phyloP scores from a whole-genome alignment of 2,888 invertebrate species.

The Nyleta sp. region DNA sequence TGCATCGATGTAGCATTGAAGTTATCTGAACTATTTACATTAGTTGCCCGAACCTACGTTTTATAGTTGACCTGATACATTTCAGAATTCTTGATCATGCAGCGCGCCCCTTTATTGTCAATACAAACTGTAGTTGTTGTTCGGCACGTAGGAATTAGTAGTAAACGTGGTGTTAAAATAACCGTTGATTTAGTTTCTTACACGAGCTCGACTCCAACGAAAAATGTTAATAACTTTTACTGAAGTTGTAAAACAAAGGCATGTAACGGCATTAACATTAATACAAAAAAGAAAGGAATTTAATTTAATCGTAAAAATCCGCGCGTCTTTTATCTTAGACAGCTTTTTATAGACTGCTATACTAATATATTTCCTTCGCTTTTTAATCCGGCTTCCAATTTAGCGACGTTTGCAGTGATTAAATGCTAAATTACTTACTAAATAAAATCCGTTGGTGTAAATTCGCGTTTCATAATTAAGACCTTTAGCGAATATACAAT shows the following conservation, averaged over 20 bases:
- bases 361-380: conserved; percentile 9
- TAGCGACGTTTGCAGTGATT: conserved; percentile 16
- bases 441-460: background rate
- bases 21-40: conserved; percentile 22
- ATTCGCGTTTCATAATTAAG: background rate
- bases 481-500: background rate
- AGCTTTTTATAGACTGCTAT: background rate
- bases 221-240: background rate
- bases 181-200: background rate
- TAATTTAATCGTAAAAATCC: conserved; percentile 20
- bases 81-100: conserved; percentile 9
- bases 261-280: background rate
- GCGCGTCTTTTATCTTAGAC: background rate
- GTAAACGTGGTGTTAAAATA: background rate
- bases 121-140: conserved; percentile 15
- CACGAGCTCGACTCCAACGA: too few relatives aligned
- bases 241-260: background rate
- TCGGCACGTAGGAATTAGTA: background rate
- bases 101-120: conserved; percentile 9
- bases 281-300: background rate
- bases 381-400: conserved; percentile 21
- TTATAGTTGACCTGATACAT: conserved; percentile 17
- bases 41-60: conserved; percentile 4
- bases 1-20: conserved; percentile 2
- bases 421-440: conserved; percentile 15